A percentile compares a stretch with the other conserved stretches of the same genome.
Conservation (phyloP, 2,113 vertebrate genomes). For the Chionodraco myersi region DNA sequence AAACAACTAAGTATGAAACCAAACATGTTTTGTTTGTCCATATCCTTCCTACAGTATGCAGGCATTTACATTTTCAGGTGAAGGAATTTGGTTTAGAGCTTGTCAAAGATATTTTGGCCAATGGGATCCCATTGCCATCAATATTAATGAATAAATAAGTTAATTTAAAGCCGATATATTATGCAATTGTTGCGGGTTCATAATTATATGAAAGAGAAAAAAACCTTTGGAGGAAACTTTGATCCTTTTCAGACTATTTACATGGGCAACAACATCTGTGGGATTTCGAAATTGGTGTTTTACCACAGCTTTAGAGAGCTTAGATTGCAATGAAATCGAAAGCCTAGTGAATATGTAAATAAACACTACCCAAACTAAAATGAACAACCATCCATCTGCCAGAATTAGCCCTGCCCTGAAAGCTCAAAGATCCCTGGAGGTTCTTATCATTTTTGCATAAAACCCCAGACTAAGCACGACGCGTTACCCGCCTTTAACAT, state of each 20-base stretch:
- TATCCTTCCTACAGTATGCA: background rate
- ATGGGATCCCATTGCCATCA: background rate
- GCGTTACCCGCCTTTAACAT: constrained; percentile 30
- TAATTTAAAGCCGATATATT: too few relatives aligned
- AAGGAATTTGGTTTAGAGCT: too few relatives aligned
- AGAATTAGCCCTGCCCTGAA: constrained; percentile 31
- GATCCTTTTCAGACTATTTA: too few relatives aligned
- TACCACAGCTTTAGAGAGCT: background rate
- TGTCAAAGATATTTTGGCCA: background rate
- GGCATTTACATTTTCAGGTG: background rate
- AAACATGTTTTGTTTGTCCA: background rate
- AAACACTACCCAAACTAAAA: background rate
- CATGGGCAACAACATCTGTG: background rate
- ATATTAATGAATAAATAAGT: too few relatives aligned
- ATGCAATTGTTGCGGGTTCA: too few relatives aligned
- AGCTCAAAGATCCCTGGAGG: constrained; percentile 34
- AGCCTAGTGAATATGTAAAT: background rate
- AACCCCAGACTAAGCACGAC: constrained; percentile 56
- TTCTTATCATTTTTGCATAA: constrained; percentile 40
- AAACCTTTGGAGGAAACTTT: too few relatives aligned
- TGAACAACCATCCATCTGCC: constrained; percentile 9
- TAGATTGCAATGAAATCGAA: background rate
- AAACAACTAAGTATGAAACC: too few relatives aligned
- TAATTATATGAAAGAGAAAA: too few relatives aligned
- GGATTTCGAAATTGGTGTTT: background rate